Conservation (phyloP, 2,888 invertebrate genomes). For the Caenorhabditis macrosperma region DNA sequence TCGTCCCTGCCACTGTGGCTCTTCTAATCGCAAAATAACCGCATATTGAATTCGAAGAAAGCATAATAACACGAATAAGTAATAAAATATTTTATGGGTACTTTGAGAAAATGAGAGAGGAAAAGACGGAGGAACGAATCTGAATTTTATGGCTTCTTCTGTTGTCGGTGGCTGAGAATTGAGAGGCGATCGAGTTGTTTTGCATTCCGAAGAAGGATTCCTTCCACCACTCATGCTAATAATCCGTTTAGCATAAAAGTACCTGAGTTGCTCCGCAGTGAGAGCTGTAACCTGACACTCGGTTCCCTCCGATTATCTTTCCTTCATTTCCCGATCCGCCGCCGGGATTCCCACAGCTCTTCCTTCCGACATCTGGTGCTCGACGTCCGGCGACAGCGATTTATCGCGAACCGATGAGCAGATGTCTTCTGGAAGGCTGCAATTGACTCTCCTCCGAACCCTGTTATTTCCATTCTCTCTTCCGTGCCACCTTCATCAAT, state of each 20-base stretch:
- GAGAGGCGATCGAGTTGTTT: no score
- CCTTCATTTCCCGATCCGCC: neutral
- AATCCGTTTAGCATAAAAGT: no score
- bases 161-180: neutral
- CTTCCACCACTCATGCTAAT: no score
- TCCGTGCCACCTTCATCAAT: neutral
- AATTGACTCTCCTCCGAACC: conserved; percentile 22
- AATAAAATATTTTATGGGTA: conserved; percentile 50
- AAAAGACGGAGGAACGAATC: conserved; percentile 2
- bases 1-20: conserved; percentile 56
- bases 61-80: conserved; percentile 41
- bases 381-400: conserved; percentile 20
- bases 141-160: conserved; percentile 13
- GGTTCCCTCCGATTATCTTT: neutral
- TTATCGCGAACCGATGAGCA: conserved; percentile 52
- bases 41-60: neutral
- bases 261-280: neutral
- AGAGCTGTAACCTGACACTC: conserved; percentile 17
- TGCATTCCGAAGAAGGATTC: no score
- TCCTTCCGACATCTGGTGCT: conserved; percentile 43
- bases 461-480: conserved; percentile 36
- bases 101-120: conserved; percentile 1
- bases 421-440: conserved; percentile 35
- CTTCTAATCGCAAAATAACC: conserved; percentile 18
- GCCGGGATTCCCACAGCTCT: conserved; percentile 25